A percentile compares a stretch with the other conserved stretches of the same genome.
Evolutionary conservation across 2,888 invertebrate species (phyloP).

Genomic region (Lycaena phlaeas): DNA sequence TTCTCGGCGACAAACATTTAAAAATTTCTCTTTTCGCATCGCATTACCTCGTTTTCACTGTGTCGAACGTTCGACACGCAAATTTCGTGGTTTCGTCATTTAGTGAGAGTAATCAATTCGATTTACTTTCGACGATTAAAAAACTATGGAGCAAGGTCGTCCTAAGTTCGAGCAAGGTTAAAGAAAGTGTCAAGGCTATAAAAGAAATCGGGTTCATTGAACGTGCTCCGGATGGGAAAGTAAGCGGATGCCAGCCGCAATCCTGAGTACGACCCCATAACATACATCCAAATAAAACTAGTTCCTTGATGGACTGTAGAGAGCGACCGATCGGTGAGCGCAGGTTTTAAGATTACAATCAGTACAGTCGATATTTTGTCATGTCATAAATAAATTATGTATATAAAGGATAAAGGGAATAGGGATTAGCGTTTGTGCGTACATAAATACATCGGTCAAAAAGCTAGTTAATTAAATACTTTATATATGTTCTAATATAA

Average conservation of each 20-base stretch:
- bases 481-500: constrained; percentile 40
- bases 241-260: constrained; percentile 42
- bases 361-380: constrained; percentile 22
- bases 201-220: constrained; percentile 67
- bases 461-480: constrained; percentile 55
- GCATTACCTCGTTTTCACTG: constrained; percentile 68
- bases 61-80: constrained; percentile 45
- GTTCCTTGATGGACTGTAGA: constrained; percentile 39
- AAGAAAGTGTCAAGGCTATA: constrained; percentile 71
- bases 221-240: constrained; percentile 60
- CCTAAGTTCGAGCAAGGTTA: constrained; percentile 50
- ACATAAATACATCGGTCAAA: constrained; percentile 69
- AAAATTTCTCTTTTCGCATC: constrained; percentile 71
- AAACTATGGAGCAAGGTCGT: constrained; percentile 44
- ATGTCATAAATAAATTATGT: constrained; percentile 1
- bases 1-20: constrained; percentile 64
- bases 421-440: constrained; percentile 17
- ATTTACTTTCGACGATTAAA: constrained; percentile 56
- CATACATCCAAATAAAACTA: constrained; percentile 56
- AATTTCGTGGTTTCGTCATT: constrained; percentile 55
- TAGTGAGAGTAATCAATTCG: constrained; percentile 58
- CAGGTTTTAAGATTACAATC: constrained; percentile 35
- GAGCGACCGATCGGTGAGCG: constrained; percentile 22
- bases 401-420: background rate
- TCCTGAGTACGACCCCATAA: constrained; percentile 55